phyloP scores from a whole-genome alignment of 2,113 vertebrate species.

The Boulengeromyrus knoepffleri region DNA sequence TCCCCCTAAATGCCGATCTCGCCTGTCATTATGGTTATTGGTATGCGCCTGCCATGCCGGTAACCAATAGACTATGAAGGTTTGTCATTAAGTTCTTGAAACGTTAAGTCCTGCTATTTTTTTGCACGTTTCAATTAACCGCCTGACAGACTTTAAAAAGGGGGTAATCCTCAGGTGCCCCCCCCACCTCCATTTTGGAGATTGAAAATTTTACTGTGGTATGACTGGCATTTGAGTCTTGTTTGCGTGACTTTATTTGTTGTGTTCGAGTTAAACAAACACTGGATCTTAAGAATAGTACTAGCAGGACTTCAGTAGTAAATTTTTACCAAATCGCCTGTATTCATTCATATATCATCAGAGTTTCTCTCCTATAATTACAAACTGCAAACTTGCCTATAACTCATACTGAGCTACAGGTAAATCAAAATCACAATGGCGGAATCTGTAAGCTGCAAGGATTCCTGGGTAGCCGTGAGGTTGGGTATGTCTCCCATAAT shows the following conservation, averaged over 20 bases:
- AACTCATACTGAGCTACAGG: neutral
- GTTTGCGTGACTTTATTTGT: neutral
- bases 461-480: neutral
- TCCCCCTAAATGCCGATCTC: neutral
- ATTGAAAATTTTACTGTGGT: neutral
- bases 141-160: neutral
- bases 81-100: conserved; percentile 1
- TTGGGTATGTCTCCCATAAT: neutral
- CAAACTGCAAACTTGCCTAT: neutral
- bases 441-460: neutral
- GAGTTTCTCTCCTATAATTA: neutral
- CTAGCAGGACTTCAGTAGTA: neutral
- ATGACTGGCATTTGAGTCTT: neutral
- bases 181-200: neutral
- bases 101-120: neutral
- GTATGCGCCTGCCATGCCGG: neutral
- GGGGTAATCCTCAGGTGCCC: neutral
- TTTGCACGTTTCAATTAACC: neutral
- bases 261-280: neutral
- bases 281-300: neutral
- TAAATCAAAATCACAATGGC: neutral
- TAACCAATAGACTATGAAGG: neutral
- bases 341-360: neutral
- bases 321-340: neutral
- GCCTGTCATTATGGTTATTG: neutral